phyloP scores from a whole-genome alignment of 2,797 vertebrate species.

The Leontocebus nigricollis region DNA sequence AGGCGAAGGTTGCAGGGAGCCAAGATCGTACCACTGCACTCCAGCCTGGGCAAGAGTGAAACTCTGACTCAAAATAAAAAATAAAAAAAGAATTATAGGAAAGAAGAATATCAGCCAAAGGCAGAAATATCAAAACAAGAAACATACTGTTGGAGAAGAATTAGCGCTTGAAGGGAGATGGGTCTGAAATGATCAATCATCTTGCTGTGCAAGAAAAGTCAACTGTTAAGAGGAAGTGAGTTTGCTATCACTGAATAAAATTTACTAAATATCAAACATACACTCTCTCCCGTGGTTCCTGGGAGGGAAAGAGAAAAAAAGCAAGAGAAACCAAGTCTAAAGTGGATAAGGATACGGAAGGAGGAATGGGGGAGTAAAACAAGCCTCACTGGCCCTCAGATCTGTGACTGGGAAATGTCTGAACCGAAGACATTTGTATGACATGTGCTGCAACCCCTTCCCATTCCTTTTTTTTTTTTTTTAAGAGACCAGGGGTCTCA shows the following conservation, averaged over 20 bases:
- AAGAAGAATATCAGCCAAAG: slow-evolving; percentile 25
- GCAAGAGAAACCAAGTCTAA: neutral
- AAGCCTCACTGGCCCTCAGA: neutral
- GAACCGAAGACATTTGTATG: neutral
- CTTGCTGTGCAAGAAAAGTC: neutral
- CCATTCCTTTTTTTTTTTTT: neutral
- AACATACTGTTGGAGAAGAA: neutral
- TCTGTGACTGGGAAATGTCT: neutral
- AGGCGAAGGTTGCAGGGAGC: too few species aligned
- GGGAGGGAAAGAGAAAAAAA: neutral
- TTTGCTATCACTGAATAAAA: slow-evolving; percentile 14
- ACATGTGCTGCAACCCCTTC: neutral
- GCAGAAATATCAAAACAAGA: neutral
- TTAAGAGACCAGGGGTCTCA: too few species aligned
- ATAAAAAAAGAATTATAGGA: neutral
- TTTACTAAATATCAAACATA: neutral
- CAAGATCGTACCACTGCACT: too few species aligned
- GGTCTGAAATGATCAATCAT: neutral
- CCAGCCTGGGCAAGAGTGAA: neutral
- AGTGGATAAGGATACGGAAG: neutral
- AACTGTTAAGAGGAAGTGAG: neutral
- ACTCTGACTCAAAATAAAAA: neutral
- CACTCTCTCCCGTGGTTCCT: neutral
- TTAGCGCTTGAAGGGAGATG: neutral
- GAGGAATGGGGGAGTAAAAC: neutral